Evolutionary conservation across 2,888 invertebrate genomes (phyloP), one percentile per base, ranked within the genome.

Genomic region (Gastrophysa polygoni): DNA sequence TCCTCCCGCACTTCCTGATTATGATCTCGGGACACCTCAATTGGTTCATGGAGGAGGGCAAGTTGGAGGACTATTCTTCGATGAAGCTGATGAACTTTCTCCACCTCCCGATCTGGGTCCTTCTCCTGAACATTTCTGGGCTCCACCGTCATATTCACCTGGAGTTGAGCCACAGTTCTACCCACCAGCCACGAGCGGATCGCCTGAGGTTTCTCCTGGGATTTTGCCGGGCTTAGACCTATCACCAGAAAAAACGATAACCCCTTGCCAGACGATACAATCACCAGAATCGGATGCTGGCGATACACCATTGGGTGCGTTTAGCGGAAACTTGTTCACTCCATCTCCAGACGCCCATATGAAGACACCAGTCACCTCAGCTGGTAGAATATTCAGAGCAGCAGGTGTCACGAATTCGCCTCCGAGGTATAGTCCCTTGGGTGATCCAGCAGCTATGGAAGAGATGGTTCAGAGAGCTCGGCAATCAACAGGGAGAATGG

Each of bases 371-470:
- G 11, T 24, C 11, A 54, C 43, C 3, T 38, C 10, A 14, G 54
- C 54, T 10, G 16, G 11, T 16, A 16, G 1, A 10, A 54, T 54
- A 11, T 54, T 54, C 43, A 8, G 6, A 8, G 24, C 14, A 54
- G 43, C 43, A 24, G 54, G 54, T 28, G 17, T 54, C 10, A 11
- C 16, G 11, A 24, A 54, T 16, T 54, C 54, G 11, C 54, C 54
- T 14, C 17, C 43, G 16, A 16, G 24, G 8, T 16, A 7, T 16
- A 54, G 43, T 17, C 54, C 54, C 1, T 17, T 44, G 16, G 43
- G 43, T 16, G 43, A 54, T 24, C 54, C 54, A 24, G 20, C 16
- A 10, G 54, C 21, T 5, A 54, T 54, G 54, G 43, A 54, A 14
- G 24, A 7, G 43, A 54, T 54, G 54, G 43, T 43, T 6, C 43